These are phyloP conservation scores for Dryadula phaetusa DNA, from an alignment of 2,888 invertebrate genomes.

Conservation along the genomic window DNA sequence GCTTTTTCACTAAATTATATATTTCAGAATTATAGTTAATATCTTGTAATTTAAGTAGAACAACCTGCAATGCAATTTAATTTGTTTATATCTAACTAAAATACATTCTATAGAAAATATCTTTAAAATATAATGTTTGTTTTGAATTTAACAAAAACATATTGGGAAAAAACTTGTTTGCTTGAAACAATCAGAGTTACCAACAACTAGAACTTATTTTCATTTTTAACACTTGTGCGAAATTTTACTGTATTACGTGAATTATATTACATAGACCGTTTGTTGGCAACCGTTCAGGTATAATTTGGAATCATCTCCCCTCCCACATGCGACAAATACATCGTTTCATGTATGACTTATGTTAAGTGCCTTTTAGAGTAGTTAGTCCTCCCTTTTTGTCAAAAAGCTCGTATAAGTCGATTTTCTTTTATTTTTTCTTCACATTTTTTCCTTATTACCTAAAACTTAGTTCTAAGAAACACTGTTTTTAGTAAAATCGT, in stretches of 20 bases:
- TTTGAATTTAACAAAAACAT: not conserved
- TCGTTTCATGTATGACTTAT: slow-evolving; percentile 15
- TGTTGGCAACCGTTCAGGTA: slow-evolving; percentile 20
- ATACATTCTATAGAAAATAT: not conserved
- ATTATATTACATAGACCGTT: not conserved
- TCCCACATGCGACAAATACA: slow-evolving; percentile 17
- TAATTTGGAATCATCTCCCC: slow-evolving; percentile 13
- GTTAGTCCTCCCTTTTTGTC: not conserved
- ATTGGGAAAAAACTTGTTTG: not conserved
- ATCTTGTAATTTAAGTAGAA: too few species aligned
- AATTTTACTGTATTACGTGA: not conserved
- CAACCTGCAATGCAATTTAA: too few species aligned
- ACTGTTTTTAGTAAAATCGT: too few species aligned
- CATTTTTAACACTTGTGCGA: not conserved
- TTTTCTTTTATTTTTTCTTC: too few species aligned
- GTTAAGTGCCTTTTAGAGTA: slow-evolving; percentile 19
- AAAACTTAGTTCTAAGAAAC: too few species aligned
- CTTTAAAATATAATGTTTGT: not conserved
- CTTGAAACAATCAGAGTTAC: not conserved
- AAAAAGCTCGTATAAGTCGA: slow-evolving; percentile 2
- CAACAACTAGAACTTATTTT: not conserved
- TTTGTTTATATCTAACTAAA: too few species aligned
- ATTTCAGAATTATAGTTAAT: too few species aligned
- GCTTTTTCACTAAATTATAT: too few species aligned
- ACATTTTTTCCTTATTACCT: too few species aligned